A percentile compares a stretch with the other conserved stretches of the same genome.
phyloP scores from a whole-genome alignment of 2,113 vertebrate species.

The Egretta garzetta region DNA sequence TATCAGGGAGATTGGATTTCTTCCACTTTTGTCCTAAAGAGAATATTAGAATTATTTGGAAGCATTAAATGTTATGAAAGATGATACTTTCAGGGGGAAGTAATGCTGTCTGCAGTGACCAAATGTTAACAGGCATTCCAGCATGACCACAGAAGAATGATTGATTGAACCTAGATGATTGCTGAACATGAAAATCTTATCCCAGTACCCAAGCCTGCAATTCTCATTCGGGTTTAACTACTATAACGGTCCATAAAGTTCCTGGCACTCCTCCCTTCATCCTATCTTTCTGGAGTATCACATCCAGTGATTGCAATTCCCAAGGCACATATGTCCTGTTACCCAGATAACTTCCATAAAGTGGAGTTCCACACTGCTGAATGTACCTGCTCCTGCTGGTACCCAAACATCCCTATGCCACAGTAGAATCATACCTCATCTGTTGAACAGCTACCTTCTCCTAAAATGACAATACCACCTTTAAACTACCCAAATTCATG shows the following conservation, averaged over 20 bases:
- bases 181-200: neutral
- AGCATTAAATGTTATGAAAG: neutral
- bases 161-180: neutral
- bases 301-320: neutral
- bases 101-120: neutral
- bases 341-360: neutral
- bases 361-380: neutral
- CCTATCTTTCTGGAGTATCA: neutral
- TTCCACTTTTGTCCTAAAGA: conserved; percentile 48
- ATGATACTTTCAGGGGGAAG: neutral
- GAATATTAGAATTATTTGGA: neutral
- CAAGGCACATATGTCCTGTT: neutral
- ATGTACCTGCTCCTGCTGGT: neutral
- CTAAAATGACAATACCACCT: neutral
- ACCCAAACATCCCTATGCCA: neutral
- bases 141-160: neutral
- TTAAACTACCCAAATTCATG: neutral
- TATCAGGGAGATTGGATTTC: neutral
- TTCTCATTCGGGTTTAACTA: neutral
- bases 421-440: neutral
- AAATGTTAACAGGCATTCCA: neutral
- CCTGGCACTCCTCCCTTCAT: neutral
- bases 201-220: neutral
- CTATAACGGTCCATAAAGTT: neutral
- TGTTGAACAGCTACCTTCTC: neutral